Base-by-base conservation (phyloP, 2,797 vertebrate species). In the Philypnodon macrostomus region DNA sequence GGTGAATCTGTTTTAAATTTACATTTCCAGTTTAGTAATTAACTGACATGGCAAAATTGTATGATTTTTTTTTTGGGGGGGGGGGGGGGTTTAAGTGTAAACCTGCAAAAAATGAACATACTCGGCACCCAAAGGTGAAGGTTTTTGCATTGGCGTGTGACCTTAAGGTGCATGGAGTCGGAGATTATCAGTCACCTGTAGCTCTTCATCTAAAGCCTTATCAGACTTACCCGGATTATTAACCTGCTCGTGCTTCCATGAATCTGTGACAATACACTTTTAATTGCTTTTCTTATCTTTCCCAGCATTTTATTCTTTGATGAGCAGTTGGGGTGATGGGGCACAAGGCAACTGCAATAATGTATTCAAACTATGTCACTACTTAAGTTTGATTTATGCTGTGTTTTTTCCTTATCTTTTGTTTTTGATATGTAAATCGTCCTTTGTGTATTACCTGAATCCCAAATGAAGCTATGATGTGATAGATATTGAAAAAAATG, bases 251-350 rank as follows among this genome's bases (percentile, higher is more conserved):
- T 52, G 63, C 61, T 54, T 47, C 45, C 30, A 56, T 74, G 70
- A 64, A n/a, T 70, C 34, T 39, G 32, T 33, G 31, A 67, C 50
- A 50, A 65, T 63, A 44, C 49, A 2, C 47, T 49, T 65, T 77
- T 70, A 70, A 73, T 51, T 47, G 16, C 11, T 33, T 47, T 32
- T 45, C 58, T 75, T 71, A 70, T 75, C 58, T 58, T 29, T 21
- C 5, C 4, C 36, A 26, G 35, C 15, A 16, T 58, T 63, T 24
- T 3, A 11, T 40, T 35, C 54, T 51, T 19, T 63, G 42, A 73
- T 63, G 46, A 39, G 42, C 31, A 29, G 34, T 42, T 45, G 41
- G 50, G 34, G 31, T 39, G 16, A 33, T 36, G 30, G 39, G 2
- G 18, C 7, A 33, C 27, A 17, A 23, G 27, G 24, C 10, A 4